Conservation (phyloP, 2,888 invertebrate species). For the Andrena haemorrhoa region DNA sequence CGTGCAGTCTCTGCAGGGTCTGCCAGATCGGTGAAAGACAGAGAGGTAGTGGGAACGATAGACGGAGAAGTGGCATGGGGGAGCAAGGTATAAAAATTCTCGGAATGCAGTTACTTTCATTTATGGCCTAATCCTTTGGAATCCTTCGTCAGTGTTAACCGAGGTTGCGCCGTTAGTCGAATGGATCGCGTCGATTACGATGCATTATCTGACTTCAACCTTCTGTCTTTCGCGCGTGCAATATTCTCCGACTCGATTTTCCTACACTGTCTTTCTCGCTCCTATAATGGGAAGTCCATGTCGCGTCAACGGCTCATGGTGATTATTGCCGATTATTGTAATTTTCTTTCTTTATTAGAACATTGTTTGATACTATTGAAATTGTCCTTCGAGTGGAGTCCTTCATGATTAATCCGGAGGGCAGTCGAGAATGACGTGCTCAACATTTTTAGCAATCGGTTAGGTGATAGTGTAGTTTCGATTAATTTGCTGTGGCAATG, state of each 20-base stretch:
- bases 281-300: too few species aligned
- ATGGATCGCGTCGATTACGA: conserved; percentile 19
- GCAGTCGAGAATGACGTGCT: too few species aligned
- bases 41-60: conserved; percentile 48
- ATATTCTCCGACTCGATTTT: not conserved
- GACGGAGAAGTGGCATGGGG: conserved; percentile 55
- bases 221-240: not conserved
- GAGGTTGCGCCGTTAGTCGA: conserved; percentile 57
- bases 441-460: too few species aligned
- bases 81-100: conserved; percentile 63
- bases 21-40: conserved; percentile 35
- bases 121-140: conserved; percentile 74
- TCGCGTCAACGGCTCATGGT: too few species aligned
- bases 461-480: too few species aligned
- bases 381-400: too few species aligned
- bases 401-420: too few species aligned
- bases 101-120: conserved; percentile 77
- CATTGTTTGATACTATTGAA: too few species aligned
- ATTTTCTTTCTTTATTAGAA: too few species aligned
- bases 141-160: conserved; percentile 45
- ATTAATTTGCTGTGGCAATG: too few species aligned
- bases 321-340: too few species aligned
- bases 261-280: not conserved
- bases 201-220: conserved; percentile 8
- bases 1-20: conserved; percentile 12